Base-by-base conservation (phyloP, 2,888 invertebrate species). In the Apotomis betuletana region DNA sequence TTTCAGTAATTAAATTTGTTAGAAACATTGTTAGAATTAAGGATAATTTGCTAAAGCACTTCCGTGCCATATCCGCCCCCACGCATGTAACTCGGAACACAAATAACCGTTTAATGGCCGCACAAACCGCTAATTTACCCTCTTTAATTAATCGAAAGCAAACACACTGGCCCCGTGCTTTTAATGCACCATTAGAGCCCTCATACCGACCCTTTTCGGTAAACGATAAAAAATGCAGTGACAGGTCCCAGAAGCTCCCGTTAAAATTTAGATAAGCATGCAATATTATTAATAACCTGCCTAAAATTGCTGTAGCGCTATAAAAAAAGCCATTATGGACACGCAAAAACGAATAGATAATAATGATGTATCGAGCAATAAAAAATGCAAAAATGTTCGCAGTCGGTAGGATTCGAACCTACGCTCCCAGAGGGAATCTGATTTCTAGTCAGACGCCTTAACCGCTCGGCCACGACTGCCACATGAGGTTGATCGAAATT, bases 391-490 rank as follows among this genome's bases (percentile, higher is more conserved):
- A 69, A 73, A 70, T 15, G 0, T 83, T 82, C 96, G 96, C 96
- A 96, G 96, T 95, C 96, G 96, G 96, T 96, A 96, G 96, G 96
- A 96, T 96, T 96, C 96, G 96, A 96, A 96, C 96, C 96, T 96
- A 96, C 96, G 96, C 96, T 96, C 96, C 96, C 96, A 96, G 96
- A 96, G 96, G 96, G 96, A 96, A 96, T 96, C 96, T 96, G 96
- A 96, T 96, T 96, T 96, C 96, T 95, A 96, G 96, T 96, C 96
- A 96, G 96, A 96, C 96, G 96, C 96, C 96, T 96, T 96, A 96
- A 96, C 96, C 96, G 95, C 72, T 72, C 72, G 72, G 72, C 72
- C 72, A 72, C 72, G 72, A 68, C 72, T 72, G 72, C 72, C 69
- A 0, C 67, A n/a, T 0, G 0, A 0, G 3, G 0, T 0, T 0